Base-by-base conservation (phyloP, 2,797 vertebrate genomes). In the Gadopsis marmoratus region DNA sequence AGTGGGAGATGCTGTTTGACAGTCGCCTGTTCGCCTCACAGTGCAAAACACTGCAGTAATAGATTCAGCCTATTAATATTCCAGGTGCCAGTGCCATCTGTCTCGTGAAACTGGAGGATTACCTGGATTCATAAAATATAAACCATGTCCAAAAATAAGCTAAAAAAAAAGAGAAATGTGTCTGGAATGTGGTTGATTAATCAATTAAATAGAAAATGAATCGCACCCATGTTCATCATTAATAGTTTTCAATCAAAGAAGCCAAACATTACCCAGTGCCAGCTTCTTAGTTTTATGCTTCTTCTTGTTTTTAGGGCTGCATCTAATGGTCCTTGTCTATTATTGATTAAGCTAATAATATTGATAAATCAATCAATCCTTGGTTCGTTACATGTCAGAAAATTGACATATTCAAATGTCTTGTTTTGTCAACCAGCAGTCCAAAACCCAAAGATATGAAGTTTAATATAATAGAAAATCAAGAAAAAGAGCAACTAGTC, bases 21-120 rank as follows among this genome's bases (percentile, higher is more conserved):
- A 48, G 50, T 65, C 14, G 19, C 43, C 58, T 48, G 54, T 55
- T 86, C 53, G 3, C 47, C 58, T 75, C 66, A 35, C 43, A 45
- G 65, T 41, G 43, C 39, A 81, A 72, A 82, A 73, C 67, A 39
- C 56, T 39, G 48, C 73, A 51, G 58, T 67, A 79, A 81, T 48
- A 79, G 61, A 78, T 53, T 74, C 69, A 77, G 72, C 66, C 43
- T 71, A 69, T 84, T 78, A 69, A 74, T 79, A 85, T 85, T 82
- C 79, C n/a, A 53, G 68, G 45, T 71, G 71, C 73, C 51, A 48
- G 45, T 26, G 67, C 68, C 71, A 71, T 85, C 77, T 81, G 74
- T 81, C 65, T 80, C 60, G 48, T 76, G 59, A 65, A 70, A 72
- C 13, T 45, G 23, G 37, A 63, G 23, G 33, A 72, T 64, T 29